Evolutionary conservation across 2,888 invertebrate species (phyloP).

Genomic region (Thecocarcelia acutangulata): DNA sequence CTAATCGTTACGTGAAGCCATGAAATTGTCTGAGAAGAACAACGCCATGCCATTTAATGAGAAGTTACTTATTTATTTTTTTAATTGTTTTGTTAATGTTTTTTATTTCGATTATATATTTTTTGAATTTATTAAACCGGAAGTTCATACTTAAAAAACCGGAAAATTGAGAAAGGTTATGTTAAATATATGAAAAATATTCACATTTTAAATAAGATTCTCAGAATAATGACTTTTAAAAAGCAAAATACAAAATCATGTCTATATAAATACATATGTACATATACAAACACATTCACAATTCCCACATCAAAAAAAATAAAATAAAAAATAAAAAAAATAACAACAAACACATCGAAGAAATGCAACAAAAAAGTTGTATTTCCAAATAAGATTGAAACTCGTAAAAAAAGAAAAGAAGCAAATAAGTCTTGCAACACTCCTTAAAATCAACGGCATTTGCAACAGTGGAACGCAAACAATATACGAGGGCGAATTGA

Average conservation of each 20-base stretch:
- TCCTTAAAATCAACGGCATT: slow-evolving; percentile 41
- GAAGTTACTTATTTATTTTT: slow-evolving; percentile 36
- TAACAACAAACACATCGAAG: background rate
- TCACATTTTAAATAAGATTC: slow-evolving; percentile 16
- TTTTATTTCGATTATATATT: slow-evolving; percentile 20
- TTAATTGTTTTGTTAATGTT: slow-evolving; percentile 18
- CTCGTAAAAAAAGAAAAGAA: slow-evolving; percentile 12
- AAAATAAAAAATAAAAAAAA: no score
- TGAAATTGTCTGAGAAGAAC: slow-evolving; percentile 29
- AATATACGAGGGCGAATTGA: no score
- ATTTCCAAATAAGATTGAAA: slow-evolving; percentile 42
- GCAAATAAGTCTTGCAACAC: slow-evolving; percentile 48
- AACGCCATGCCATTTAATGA: slow-evolving; percentile 32
- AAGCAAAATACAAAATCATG: background rate
- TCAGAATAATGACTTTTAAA: slow-evolving; percentile 15
- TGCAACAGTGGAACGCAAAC: slow-evolving; percentile 21
- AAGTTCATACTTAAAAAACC: slow-evolving; percentile 66
- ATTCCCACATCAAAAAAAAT: background rate
- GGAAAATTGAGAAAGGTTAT: slow-evolving; percentile 70
- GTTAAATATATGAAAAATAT: slow-evolving; percentile 47
- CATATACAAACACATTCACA: background rate
- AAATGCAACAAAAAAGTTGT: slow-evolving; percentile 47
- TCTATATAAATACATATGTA: background rate
- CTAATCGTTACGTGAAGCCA: slow-evolving; percentile 36
- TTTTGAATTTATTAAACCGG: slow-evolving; percentile 59